A percentile compares a stretch with the other conserved stretches of the same genome.
Conservation (phyloP, 1,140 invertebrate genomes). For the Bradysia coprophila region DNA sequence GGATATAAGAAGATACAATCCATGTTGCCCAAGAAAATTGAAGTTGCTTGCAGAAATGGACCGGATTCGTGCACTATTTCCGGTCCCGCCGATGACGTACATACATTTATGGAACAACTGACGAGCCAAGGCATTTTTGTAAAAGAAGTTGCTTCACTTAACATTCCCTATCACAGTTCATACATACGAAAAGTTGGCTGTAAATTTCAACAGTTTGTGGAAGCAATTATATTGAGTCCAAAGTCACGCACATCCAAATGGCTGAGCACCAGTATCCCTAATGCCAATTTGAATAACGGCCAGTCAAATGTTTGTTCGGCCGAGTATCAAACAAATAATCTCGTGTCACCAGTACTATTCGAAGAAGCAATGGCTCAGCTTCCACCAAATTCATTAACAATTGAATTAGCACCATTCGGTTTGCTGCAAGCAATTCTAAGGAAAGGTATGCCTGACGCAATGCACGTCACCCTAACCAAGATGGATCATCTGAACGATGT, state of each 20-base stretch:
- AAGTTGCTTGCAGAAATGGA: constrained; percentile 66
- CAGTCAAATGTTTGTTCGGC: constrained; percentile 55
- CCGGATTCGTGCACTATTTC: constrained; percentile 51
- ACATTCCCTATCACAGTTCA: constrained; percentile 69
- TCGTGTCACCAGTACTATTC: constrained; percentile 68
- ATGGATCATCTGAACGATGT: too few relatives aligned
- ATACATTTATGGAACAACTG: constrained; percentile 43
- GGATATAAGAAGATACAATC: constrained; percentile 29
- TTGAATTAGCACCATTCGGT: constrained; percentile 69
- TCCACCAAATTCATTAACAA: constrained; percentile 57
- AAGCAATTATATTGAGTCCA: constrained; percentile 44
- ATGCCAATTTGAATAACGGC: constrained; percentile 46
- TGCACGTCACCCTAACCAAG: too few relatives aligned
- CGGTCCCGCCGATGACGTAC: constrained; percentile 52
- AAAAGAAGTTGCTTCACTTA: constrained; percentile 58
- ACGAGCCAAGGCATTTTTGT: constrained; percentile 62
- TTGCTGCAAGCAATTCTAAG: constrained; percentile 52
- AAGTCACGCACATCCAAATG: constrained; percentile 56
- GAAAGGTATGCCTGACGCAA: too few relatives aligned
- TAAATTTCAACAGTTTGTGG: constrained; percentile 47
- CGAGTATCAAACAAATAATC: constrained; percentile 86
- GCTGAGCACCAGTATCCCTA: constrained; percentile 71
- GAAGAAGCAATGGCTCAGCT: constrained; percentile 62
- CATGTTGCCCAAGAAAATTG: constrained; percentile 39
- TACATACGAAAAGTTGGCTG: constrained; percentile 56